Evolutionary conservation across 2,888 invertebrate genomes (phyloP).

Genomic region (Drosophila demipolita): DNA sequence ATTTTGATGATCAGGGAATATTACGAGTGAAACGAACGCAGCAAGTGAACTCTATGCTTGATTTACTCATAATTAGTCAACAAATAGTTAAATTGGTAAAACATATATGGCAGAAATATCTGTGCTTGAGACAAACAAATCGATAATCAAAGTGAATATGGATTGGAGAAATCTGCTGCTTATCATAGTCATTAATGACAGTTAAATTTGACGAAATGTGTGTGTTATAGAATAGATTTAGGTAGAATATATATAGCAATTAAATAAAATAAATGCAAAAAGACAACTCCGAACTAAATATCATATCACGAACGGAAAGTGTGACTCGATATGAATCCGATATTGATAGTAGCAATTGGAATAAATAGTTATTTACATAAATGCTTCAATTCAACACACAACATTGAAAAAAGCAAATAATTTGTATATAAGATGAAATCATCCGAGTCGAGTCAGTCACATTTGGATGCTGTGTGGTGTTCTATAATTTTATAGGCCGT

Average conservation of each 20-base stretch:
- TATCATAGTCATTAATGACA: no score
- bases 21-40: neutral
- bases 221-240: neutral
- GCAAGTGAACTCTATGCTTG: neutral
- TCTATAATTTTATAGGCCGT: constrained; percentile 53
- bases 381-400: constrained; percentile 39
- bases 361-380: constrained; percentile 1
- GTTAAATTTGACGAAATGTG: no score
- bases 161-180: neutral
- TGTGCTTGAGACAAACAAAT: no score
- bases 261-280: neutral
- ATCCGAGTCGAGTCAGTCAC: constrained; percentile 45
- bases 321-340: neutral
- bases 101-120: no score
- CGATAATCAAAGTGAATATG: no score
- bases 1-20: constrained; percentile 9
- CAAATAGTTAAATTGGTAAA: no score
- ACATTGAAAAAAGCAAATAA: constrained; percentile 36
- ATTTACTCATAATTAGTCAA: no score
- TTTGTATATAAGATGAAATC: constrained; percentile 56
- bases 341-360: neutral
- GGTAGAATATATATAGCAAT: neutral
- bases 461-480: constrained; percentile 45
- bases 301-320: neutral
- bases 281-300: neutral